Conservation (phyloP, 2,888 invertebrate species). For the Dicyrtoma fusca region DNA sequence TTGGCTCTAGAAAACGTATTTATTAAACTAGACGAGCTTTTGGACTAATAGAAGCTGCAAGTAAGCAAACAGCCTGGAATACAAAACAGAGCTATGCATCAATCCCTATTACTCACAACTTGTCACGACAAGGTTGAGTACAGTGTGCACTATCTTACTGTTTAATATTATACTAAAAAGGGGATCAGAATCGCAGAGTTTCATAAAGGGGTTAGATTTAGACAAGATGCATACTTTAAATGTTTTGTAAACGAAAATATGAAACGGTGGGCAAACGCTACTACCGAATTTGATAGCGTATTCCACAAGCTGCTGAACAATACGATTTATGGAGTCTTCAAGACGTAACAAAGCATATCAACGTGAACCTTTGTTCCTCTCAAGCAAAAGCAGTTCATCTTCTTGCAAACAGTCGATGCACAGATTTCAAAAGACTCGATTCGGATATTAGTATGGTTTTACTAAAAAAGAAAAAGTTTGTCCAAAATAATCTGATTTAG, state of each 20-base stretch:
- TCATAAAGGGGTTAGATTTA: neutral
- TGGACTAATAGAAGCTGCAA: neutral
- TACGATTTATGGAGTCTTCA: neutral
- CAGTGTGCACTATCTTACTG: neutral
- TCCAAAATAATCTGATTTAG: neutral
- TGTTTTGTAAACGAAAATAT: neutral
- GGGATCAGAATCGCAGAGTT: neutral
- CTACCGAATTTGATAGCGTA: neutral
- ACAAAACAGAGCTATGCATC: neutral
- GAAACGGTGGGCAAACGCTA: neutral
- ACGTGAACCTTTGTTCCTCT: neutral
- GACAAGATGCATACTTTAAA: neutral
- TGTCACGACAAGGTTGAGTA: conserved; percentile 3
- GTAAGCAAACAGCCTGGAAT: neutral
- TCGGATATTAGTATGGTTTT: neutral
- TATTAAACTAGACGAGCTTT: neutral
- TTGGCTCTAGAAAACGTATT: neutral
- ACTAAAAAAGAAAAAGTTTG: neutral
- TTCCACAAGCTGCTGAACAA: neutral
- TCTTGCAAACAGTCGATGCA: neutral
- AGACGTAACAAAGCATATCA: neutral
- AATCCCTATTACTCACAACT: neutral
- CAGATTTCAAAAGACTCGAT: neutral
- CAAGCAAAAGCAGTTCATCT: neutral
- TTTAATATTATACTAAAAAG: neutral